These are phyloP conservation scores for Dimorphilus gyrociliatus DNA, from an alignment of 2,888 invertebrate species.

Conservation along the genomic window DNA sequence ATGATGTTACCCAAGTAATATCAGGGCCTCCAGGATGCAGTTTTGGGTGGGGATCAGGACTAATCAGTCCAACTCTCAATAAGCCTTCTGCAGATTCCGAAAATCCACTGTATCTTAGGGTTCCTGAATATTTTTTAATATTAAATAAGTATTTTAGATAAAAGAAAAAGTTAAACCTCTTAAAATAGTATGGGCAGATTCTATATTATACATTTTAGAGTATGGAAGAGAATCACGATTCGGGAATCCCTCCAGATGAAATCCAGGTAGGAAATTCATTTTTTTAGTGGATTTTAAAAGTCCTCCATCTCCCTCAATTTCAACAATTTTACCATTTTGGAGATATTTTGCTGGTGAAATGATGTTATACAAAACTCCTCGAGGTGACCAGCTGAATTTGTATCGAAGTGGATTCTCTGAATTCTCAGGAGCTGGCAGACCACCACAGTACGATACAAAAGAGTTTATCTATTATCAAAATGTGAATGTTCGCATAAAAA, in stretches of 20 bases:
- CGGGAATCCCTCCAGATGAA: conserved; percentile 86
- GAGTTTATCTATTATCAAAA: conserved; percentile 55
- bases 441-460: conserved; percentile 90
- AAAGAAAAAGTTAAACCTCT: conserved; percentile 51
- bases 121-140: background rate
- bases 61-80: conserved; percentile 70
- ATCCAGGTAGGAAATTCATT: conserved; percentile 82
- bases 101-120: too few relatives aligned
- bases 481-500: background rate
- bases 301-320: conserved; percentile 72
- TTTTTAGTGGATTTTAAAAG: conserved; percentile 63
- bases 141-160: background rate
- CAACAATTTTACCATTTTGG: conserved; percentile 63
- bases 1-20: conserved; percentile 86
- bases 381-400: conserved; percentile 64
- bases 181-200: conserved; percentile 62
- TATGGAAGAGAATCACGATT: conserved; percentile 88
- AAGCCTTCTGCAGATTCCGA: conserved; percentile 70
- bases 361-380: conserved; percentile 76
- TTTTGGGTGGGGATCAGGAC: conserved; percentile 64
- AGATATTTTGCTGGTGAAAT: conserved; percentile 73
- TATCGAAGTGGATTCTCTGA: conserved; percentile 57
- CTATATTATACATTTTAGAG: conserved; percentile 66
- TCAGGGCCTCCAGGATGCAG: conserved; percentile 87
- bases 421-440: conserved; percentile 87